Conservation (phyloP, 2,797 vertebrate species). For the Philypnodon macrostomus region DNA sequence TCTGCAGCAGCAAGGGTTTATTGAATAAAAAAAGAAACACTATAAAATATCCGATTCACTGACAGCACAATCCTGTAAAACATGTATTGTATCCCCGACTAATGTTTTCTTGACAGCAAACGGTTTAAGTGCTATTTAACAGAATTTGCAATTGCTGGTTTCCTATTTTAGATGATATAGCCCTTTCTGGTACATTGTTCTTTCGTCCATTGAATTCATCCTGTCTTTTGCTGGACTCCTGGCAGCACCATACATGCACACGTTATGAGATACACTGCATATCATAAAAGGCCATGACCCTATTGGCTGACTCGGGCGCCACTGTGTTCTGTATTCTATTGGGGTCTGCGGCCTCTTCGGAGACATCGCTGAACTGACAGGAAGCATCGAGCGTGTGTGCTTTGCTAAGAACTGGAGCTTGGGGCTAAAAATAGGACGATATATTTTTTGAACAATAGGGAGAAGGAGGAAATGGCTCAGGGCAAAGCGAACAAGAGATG, state of each 20-base stretch:
- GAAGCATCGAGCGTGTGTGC: constrained; percentile 25
- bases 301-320: constrained; percentile 38
- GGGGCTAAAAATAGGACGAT: constrained; percentile 48
- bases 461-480: constrained; percentile 45
- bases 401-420: constrained; percentile 48
- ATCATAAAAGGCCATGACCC: constrained; percentile 36
- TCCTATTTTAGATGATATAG: too few species aligned
- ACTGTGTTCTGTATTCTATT: constrained; percentile 27
- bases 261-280: constrained; percentile 4
- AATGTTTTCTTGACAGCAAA: too few species aligned
- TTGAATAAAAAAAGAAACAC: too few species aligned
- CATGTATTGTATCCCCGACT: too few species aligned
- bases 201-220: background rate
- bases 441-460: constrained; percentile 30
- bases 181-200: too few species aligned
- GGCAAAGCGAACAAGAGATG: constrained; percentile 51
- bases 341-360: constrained; percentile 28
- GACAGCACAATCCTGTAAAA: too few species aligned
- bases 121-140: too few species aligned
- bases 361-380: constrained; percentile 47
- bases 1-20: too few species aligned
- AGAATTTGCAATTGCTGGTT: too few species aligned
- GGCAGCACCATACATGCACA: background rate
- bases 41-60: too few species aligned
- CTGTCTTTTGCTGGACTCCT: background rate